phyloP scores from a whole-genome alignment of 1,140 invertebrate species.

The Drosophila chauvacae region DNA sequence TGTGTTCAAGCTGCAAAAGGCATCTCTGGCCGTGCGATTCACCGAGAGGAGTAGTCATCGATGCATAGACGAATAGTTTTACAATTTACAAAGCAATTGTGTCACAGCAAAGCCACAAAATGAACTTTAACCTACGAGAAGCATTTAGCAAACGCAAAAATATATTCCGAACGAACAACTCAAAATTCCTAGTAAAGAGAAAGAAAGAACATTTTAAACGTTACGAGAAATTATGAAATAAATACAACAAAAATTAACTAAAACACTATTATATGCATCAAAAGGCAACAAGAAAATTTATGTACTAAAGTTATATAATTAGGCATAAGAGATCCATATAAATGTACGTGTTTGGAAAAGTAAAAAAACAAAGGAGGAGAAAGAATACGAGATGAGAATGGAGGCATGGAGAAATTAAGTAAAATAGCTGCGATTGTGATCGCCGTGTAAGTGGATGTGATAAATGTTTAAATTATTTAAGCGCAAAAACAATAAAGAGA shows the following conservation, averaged over 20 bases:
- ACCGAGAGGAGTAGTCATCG: slow-evolving; percentile 19
- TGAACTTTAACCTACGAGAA: slow-evolving; percentile 37
- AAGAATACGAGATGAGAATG: background rate
- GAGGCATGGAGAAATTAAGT: slow-evolving; percentile 47
- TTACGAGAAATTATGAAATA: slow-evolving; percentile 49
- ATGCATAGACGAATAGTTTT: slow-evolving; percentile 38
- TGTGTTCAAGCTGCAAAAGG: slow-evolving; percentile 59
- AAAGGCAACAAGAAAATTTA: slow-evolving; percentile 44
- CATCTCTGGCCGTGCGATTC: slow-evolving; percentile 28
- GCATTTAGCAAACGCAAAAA: slow-evolving; percentile 50
- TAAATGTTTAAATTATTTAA: slow-evolving; percentile 84
- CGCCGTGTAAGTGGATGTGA: slow-evolving; percentile 84
- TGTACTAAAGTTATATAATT: slow-evolving; percentile 59
- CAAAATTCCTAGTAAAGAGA: slow-evolving; percentile 69
- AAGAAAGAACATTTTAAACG: slow-evolving; percentile 50
- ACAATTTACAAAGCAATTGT: slow-evolving; percentile 34
- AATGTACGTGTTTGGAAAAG: slow-evolving; percentile 50
- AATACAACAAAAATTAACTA: slow-evolving; percentile 33
- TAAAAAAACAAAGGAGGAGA: background rate
- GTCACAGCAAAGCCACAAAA: slow-evolving; percentile 31
- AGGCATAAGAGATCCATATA: slow-evolving; percentile 49
- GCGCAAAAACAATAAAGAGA: slow-evolving; percentile 69
- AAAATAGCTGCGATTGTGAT: slow-evolving; percentile 76
- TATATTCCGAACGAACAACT: slow-evolving; percentile 75
- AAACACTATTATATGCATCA: slow-evolving; percentile 49